phyloP scores from a whole-genome alignment of 2,797 vertebrate genomes.

The Philypnodon macrostomus region DNA sequence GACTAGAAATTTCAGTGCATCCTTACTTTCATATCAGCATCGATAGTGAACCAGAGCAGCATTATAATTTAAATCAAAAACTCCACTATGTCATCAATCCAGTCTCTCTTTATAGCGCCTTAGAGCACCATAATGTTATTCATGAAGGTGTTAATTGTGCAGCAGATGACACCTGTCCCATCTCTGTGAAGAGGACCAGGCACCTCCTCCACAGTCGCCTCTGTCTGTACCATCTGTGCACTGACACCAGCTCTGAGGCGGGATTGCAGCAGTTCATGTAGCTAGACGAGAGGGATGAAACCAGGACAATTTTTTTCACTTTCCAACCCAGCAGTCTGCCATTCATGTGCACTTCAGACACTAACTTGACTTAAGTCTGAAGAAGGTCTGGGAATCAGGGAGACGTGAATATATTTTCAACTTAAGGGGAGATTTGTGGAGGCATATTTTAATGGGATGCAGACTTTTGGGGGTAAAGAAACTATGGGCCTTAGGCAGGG shows the following conservation, averaged over 20 bases:
- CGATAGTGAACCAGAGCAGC: no score
- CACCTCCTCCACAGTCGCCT: constrained; percentile 45
- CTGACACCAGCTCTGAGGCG: constrained; percentile 29
- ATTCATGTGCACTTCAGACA: constrained; percentile 18
- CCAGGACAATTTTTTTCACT: constrained; percentile 30
- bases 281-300: constrained; percentile 19
- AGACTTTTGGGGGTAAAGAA: constrained; percentile 15
- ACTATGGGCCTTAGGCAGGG: no score
- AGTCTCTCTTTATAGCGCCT: constrained; percentile 26
- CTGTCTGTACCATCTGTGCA: constrained; percentile 54
- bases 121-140: constrained; percentile 51
- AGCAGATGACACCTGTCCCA: constrained; percentile 59
- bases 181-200: constrained; percentile 40
- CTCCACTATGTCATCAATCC: no score
- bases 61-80: no score
- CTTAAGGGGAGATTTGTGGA: constrained; percentile 13
- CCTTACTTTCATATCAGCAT: no score
- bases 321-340: constrained; percentile 16
- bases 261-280: constrained; percentile 11
- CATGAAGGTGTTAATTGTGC: constrained; percentile 48
- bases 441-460: constrained; percentile 29
- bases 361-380: constrained; percentile 12
- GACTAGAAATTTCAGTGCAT: no score
- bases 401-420: constrained; percentile 26
- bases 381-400: constrained; percentile 26